Evolutionary conservation across 2,797 vertebrate genomes (phyloP).

Genomic region (Adelosebastes latens): DNA sequence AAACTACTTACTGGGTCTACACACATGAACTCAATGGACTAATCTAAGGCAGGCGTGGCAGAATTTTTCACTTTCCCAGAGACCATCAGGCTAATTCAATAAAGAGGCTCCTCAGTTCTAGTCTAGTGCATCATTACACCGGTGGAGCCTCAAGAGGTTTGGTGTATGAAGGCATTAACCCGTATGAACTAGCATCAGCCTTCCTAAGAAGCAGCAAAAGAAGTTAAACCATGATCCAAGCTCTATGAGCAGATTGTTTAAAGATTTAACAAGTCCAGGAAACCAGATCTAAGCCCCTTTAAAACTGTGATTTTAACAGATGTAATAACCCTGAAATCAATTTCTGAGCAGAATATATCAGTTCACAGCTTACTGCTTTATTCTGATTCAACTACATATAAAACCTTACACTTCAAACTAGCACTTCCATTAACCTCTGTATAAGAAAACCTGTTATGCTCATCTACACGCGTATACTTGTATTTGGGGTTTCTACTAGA

Average conservation of each 20-base stretch:
- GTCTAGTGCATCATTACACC: slow-evolving; percentile 46
- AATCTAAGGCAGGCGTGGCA: slow-evolving; percentile 31
- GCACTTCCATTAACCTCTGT: slow-evolving; percentile 28
- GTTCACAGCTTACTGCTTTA: slow-evolving; percentile 20
- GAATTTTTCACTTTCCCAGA: slow-evolving; percentile 41
- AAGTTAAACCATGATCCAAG: slow-evolving; percentile 27
- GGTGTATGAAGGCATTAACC: slow-evolving; percentile 57
- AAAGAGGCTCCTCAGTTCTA: slow-evolving; percentile 26
- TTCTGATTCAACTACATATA: slow-evolving; percentile 25
- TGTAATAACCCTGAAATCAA: slow-evolving; percentile 49
- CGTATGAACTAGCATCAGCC: slow-evolving; percentile 39
- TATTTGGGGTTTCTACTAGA: no score
- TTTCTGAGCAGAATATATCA: slow-evolving; percentile 23
- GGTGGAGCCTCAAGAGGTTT: slow-evolving; percentile 31
- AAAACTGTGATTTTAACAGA: slow-evolving; percentile 39
- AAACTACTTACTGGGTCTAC: background rate
- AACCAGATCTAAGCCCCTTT: slow-evolving; percentile 9
- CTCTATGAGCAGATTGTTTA: slow-evolving; percentile 26
- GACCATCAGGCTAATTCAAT: slow-evolving; percentile 54
- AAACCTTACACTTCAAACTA: slow-evolving; percentile 35
- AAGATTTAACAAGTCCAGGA: slow-evolving; percentile 12
- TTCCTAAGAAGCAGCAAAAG: slow-evolving; percentile 23
- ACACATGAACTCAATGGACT: background rate
- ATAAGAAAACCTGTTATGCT: background rate
- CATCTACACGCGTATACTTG: no score